A percentile compares a stretch with the other conserved stretches of the same genome.
Evolutionary conservation across 2,797 vertebrate species (phyloP).

Genomic region (Lemur catta): DNA sequence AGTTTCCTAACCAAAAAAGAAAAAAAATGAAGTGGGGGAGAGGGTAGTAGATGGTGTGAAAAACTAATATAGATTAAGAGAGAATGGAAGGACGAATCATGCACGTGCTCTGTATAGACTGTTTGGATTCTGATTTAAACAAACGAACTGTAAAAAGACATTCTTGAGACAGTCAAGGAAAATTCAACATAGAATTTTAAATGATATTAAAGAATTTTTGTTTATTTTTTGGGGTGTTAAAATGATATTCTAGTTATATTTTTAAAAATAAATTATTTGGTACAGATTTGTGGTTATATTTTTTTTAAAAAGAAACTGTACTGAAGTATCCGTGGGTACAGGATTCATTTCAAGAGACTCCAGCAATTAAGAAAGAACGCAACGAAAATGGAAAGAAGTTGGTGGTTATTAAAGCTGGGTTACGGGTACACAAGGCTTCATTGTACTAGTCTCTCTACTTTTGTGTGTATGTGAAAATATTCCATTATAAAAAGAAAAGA

Average conservation of each 20-base stretch:
- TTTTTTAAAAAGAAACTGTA: not conserved
- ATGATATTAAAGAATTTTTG: not conserved
- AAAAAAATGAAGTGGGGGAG: not conserved
- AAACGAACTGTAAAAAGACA: not conserved
- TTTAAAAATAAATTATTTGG: not conserved
- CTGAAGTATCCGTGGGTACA: not conserved
- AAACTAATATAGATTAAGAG: not conserved
- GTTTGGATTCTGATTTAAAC: constrained; percentile 3
- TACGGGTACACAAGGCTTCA: not conserved
- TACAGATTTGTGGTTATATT: not conserved
- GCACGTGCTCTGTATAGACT: not conserved
- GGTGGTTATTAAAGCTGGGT: not conserved
- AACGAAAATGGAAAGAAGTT: not conserved
- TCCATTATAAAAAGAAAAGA: not conserved
- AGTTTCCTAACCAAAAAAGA: not conserved
- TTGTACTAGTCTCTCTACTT: not conserved
- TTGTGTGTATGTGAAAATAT: not conserved
- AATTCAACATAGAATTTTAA: constrained; percentile 17
- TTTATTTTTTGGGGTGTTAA: not conserved
- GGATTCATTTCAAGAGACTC: constrained; percentile 17
- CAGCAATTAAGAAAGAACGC: not conserved
- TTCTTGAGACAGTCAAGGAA: not conserved
- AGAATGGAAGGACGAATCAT: not conserved
- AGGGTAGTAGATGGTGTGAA: not conserved
- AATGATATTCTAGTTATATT: not conserved